Evolutionary conservation across 2,113 vertebrate genomes (phyloP).

Genomic region (Pseudorectes ferrugineus): DNA sequence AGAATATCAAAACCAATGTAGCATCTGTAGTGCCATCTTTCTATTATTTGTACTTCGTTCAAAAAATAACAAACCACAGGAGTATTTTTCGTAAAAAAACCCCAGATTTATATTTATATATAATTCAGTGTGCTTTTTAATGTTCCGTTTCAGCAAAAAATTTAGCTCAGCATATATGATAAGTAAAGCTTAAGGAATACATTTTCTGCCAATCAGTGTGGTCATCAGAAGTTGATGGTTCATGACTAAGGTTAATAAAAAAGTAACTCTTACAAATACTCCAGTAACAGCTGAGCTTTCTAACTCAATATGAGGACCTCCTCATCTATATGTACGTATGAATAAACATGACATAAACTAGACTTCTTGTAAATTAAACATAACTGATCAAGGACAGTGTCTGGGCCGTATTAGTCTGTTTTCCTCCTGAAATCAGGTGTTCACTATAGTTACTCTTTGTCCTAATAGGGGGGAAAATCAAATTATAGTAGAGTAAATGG

Average conservation of each 20-base stretch:
- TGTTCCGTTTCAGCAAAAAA: not conserved
- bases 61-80: not conserved
- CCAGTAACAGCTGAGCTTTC: not conserved
- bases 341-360: not conserved
- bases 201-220: not conserved
- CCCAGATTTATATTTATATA: rapidly evolving
- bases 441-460: not conserved
- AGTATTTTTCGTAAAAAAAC: not conserved
- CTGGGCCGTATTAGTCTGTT: not conserved
- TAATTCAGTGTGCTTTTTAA: not conserved
- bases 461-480: not conserved
- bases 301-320: not conserved
- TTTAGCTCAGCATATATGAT: not conserved
- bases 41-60: not conserved
- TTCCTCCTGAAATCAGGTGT: not conserved
- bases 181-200: not conserved
- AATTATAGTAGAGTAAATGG: not conserved
- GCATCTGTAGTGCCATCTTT: not conserved
- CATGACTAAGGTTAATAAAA: not conserved
- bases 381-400: not conserved
- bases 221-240: not conserved
- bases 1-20: not conserved
- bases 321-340: not conserved
- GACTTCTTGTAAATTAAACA: not conserved
- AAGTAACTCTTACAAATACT: not conserved